These are phyloP conservation scores for Bos indicus DNA, from an alignment of 2,113 vertebrate genomes.

Conservation along the genomic window DNA sequence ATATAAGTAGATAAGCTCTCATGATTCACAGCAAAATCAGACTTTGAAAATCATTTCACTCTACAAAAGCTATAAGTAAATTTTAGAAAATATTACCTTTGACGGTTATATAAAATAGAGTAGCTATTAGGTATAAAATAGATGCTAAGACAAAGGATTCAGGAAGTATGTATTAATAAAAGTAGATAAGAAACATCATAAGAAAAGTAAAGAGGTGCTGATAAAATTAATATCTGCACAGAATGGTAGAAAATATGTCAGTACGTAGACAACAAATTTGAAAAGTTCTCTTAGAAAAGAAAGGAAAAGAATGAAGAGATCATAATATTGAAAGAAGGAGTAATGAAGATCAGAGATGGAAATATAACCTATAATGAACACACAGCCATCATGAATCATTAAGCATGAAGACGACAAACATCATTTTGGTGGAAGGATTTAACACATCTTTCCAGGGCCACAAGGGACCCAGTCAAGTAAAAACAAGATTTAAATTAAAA, in stretches of 20 bases:
- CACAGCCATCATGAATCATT: not conserved
- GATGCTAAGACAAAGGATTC: not conserved
- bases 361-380: not conserved
- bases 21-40: not conserved
- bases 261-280: not conserved
- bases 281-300: not conserved
- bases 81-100: slow-evolving; percentile 11
- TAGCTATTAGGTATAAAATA: not conserved
- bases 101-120: not conserved
- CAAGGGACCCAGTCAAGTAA: not conserved
- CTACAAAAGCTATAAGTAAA: not conserved
- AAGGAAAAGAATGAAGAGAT: not conserved
- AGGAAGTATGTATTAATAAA: not conserved
- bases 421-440: not conserved
- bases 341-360: not conserved
- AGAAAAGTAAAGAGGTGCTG: not conserved
- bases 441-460: not conserved
- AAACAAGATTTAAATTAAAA: slow-evolving; percentile 1
- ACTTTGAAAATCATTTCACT: not conserved
- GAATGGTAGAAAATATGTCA: not conserved
- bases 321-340: not conserved
- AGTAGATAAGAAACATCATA: not conserved
- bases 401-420: not conserved
- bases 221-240: slow-evolving; percentile 1
- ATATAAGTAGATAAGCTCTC: not conserved